Conservation (phyloP, 2,888 invertebrate genomes). For the Miltochrista miniata region DNA sequence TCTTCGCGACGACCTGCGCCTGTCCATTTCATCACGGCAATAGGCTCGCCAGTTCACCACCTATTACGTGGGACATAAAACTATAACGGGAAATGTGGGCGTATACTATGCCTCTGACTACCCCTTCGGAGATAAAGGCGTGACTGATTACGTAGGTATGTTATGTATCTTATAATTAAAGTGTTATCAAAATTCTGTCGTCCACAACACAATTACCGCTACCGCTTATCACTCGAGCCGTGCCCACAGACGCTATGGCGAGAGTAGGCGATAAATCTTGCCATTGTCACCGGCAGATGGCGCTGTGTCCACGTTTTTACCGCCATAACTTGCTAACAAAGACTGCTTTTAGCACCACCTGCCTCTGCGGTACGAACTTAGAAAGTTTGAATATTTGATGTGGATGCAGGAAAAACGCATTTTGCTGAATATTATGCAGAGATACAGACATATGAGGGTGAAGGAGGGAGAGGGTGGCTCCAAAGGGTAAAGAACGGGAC, state of each 20-base stretch:
- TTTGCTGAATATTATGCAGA: not conserved
- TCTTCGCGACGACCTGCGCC: too few relatives aligned
- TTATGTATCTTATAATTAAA: not conserved
- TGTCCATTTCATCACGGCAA: too few relatives aligned
- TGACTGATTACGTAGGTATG: not conserved
- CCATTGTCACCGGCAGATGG: conserved; percentile 74
- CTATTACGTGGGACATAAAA: too few relatives aligned
- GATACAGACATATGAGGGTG: not conserved
- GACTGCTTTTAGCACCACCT: conserved; percentile 57
- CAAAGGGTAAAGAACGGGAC: too few relatives aligned
- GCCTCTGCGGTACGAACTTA: conserved; percentile 38
- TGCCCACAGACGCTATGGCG: conserved; percentile 43
- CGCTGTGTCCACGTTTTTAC: conserved; percentile 71
- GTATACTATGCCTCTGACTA: too few relatives aligned
- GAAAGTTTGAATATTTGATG: conserved; percentile 15
- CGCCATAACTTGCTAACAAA: conserved; percentile 68
- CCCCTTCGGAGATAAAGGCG: too few relatives aligned
- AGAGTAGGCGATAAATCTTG: conserved; percentile 70
- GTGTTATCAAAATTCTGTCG: too few relatives aligned
- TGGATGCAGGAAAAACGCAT: not conserved
- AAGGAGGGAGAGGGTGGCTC: too few relatives aligned
- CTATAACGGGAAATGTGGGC: too few relatives aligned
- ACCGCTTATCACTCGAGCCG: conserved; percentile 19
- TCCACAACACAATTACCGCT: conserved; percentile 11
- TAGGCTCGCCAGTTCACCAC: too few relatives aligned